Evolutionary conservation across 2,888 invertebrate species (phyloP).

Genomic region (Notodonta ziczac): DNA sequence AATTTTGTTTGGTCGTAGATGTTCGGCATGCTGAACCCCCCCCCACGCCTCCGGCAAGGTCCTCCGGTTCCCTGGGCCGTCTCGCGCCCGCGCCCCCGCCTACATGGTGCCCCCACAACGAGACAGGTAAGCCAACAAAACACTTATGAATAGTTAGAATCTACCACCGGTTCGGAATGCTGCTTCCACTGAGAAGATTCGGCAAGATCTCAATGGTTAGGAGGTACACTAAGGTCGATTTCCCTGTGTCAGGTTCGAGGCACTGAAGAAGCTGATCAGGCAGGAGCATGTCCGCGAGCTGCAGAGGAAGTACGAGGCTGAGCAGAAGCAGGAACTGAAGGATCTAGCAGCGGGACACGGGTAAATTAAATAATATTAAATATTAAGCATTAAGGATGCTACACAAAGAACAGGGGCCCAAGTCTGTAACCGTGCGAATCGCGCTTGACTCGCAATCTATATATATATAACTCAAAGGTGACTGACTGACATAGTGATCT

Average conservation of each 20-base stretch:
- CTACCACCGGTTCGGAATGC: too few species aligned
- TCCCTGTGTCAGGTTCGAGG: conserved; percentile 85
- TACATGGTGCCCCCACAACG: conserved; percentile 79
- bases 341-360: conserved; percentile 85
- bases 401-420: neutral
- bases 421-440: too few species aligned
- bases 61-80: conserved; percentile 75
- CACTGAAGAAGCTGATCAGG: conserved; percentile 91
- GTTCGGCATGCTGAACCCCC: conserved; percentile 74
- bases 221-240: neutral
- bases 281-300: conserved; percentile 91
- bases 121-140: conserved; percentile 59
- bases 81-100: conserved; percentile 58
- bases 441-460: too few species aligned
- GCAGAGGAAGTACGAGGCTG: conserved; percentile 89
- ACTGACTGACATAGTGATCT: too few species aligned
- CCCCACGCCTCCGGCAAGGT: conserved; percentile 76
- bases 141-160: neutral
- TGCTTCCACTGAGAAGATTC: too few species aligned
- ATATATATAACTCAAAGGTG: too few species aligned
- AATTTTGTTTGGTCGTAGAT: conserved; percentile 51
- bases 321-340: conserved; percentile 89
- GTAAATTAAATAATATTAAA: conserved; percentile 67
- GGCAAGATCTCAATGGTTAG: too few species aligned
- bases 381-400: neutral